A percentile compares a stretch with the other conserved stretches of the same genome.
Conservation (phyloP, 2,113 vertebrate genomes). For the Platysternon megacephalum region DNA sequence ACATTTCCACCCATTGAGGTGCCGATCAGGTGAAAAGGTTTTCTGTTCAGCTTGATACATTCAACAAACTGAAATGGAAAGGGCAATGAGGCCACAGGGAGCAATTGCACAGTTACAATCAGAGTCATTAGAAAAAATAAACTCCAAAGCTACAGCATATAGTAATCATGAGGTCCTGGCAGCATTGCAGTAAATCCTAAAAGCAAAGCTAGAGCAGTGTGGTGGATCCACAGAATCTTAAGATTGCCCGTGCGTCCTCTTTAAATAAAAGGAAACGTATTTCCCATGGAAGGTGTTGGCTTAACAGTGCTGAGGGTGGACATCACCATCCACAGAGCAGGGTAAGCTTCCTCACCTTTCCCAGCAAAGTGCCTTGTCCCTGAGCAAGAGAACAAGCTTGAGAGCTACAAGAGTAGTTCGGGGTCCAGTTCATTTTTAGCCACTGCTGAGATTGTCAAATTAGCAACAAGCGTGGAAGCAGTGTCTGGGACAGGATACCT, state of each 20-base stretch:
- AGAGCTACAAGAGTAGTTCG: background rate
- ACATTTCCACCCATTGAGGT: constrained; percentile 95
- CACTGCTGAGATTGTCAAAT: background rate
- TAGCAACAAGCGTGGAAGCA: background rate
- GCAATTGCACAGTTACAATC: background rate
- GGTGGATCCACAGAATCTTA: background rate
- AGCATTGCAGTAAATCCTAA: background rate
- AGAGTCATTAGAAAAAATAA: constrained; percentile 5
- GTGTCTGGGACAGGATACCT: background rate
- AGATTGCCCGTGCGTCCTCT: background rate
- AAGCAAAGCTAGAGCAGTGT: background rate
- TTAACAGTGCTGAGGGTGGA: background rate
- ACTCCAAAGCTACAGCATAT: background rate
- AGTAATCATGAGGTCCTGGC: background rate
- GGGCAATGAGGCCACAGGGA: constrained; percentile 5
- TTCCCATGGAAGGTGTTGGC: background rate
- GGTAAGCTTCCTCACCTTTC: background rate
- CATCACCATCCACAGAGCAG: background rate
- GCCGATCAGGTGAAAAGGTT: constrained; percentile 92
- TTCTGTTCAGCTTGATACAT: constrained; percentile 88
- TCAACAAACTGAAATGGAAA: constrained; percentile 89
- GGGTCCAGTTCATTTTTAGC: background rate
- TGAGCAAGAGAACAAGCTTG: background rate
- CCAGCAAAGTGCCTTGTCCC: background rate
- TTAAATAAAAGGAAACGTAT: background rate